These are phyloP conservation scores for Fundulus diaphanus DNA, from an alignment of 2,797 vertebrate species.

Conservation along the genomic window DNA sequence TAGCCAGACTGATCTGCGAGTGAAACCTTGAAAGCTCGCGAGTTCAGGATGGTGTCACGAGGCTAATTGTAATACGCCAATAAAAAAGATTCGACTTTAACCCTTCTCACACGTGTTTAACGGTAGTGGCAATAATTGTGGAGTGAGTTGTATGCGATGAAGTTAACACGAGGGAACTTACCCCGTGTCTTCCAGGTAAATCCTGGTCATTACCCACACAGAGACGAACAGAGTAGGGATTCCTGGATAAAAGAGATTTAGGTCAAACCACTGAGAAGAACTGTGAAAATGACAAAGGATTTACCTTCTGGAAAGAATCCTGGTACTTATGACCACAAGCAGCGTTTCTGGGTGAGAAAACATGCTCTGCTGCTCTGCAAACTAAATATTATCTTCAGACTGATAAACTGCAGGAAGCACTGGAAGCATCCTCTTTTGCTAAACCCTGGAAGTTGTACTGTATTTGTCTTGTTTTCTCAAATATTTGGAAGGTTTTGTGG, in stretches of 20 bases:
- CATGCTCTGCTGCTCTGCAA: neutral
- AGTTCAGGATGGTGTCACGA: too few species aligned
- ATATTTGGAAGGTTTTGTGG: too few species aligned
- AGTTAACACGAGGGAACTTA: conserved; percentile 64
- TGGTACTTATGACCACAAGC: too few species aligned
- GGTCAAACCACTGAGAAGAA: neutral
- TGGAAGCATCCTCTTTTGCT: too few species aligned
- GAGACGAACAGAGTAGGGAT: conserved; percentile 87
- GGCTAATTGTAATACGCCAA: too few species aligned
- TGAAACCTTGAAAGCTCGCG: too few species aligned
- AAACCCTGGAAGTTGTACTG: neutral
- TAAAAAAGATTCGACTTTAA: neutral
- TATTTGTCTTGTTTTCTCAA: neutral
- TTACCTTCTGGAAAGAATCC: too few species aligned
- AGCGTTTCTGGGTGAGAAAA: too few species aligned
- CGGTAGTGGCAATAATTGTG: neutral
- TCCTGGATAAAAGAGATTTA: conserved; percentile 70
- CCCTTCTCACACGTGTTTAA: too few species aligned
- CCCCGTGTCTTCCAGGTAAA: conserved; percentile 90
- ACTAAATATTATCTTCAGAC: neutral
- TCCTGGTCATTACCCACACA: conserved; percentile 84
- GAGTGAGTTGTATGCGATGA: neutral
- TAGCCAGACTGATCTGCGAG: too few species aligned
- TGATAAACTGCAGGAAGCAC: neutral
- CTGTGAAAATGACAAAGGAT: neutral